phyloP scores from a whole-genome alignment of 2,888 invertebrate species.

The Tryphoninae sp. region DNA sequence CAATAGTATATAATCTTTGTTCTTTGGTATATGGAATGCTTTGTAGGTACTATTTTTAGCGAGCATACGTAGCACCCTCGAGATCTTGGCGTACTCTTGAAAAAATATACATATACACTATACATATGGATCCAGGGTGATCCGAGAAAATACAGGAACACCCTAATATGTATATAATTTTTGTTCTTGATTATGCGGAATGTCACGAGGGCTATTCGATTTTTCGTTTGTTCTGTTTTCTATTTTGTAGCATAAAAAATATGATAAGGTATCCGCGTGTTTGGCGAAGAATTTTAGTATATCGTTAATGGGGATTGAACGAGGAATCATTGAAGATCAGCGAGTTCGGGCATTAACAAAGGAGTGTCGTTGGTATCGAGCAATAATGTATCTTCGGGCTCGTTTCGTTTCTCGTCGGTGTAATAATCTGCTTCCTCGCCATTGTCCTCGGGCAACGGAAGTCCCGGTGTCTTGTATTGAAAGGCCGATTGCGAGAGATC shows the following conservation, averaged over 20 bases:
- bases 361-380: conserved; percentile 68
- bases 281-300: conserved; percentile 22
- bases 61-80: conserved; percentile 6
- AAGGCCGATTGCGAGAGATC: conserved; percentile 96
- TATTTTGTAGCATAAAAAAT: conserved; percentile 40
- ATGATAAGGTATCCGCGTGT: conserved; percentile 17
- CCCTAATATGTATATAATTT: background rate
- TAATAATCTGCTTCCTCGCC: conserved; percentile 73
- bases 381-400: conserved; percentile 67
- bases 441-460: conserved; percentile 68
- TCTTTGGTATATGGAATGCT: conserved; percentile 59
- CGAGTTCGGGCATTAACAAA: conserved; percentile 59
- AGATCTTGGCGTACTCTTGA: conserved; percentile 50
- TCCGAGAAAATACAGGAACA: no score
- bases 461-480: conserved; percentile 89
- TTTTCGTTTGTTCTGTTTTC: background rate
- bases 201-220: conserved; percentile 17
- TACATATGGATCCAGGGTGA: background rate
- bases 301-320: background rate
- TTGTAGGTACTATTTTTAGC: conserved; percentile 37
- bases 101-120: conserved; percentile 58
- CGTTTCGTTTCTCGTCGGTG: conserved; percentile 64
- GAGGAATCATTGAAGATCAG: conserved; percentile 60
- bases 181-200: background rate
- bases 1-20: conserved; percentile 41